Evolutionary conservation across 2,888 invertebrate species (phyloP).

Genomic region (Euphydryas editha): DNA sequence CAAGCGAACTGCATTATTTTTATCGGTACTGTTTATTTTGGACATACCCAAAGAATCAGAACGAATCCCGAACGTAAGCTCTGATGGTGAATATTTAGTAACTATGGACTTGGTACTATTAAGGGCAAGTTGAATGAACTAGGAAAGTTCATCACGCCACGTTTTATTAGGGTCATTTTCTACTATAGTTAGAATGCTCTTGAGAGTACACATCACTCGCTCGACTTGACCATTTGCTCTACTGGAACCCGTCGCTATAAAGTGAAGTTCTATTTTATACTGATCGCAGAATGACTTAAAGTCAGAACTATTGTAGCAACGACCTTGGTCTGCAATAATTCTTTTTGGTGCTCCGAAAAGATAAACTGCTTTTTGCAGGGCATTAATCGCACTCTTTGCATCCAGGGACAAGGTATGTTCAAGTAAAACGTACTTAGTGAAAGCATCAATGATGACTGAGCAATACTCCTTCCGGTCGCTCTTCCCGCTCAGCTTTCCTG

Average conservation of each 20-base stretch:
- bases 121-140: constrained; percentile 40
- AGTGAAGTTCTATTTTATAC: constrained; percentile 42
- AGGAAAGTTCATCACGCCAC: constrained; percentile 46
- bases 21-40: not conserved
- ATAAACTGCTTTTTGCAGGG: constrained; percentile 15
- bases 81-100: constrained; percentile 39
- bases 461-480: constrained; percentile 42
- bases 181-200: constrained; percentile 39
- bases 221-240: constrained; percentile 44
- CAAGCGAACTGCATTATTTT: not conserved
- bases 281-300: constrained; percentile 31
- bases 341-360: constrained; percentile 28
- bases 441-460: constrained; percentile 28
- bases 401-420: constrained; percentile 7
- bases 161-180: constrained; percentile 3
- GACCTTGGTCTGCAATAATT: constrained; percentile 38
- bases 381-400: constrained; percentile 6
- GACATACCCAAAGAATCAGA: constrained; percentile 35
- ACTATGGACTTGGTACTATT: constrained; percentile 40
- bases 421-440: constrained; percentile 13
- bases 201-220: constrained; percentile 41
- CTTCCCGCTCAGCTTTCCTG: constrained; percentile 38
- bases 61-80: constrained; percentile 43
- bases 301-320: constrained; percentile 34
- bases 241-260: constrained; percentile 42